These are phyloP conservation scores for Yponomeuta cagnagella DNA, from an alignment of 2,888 invertebrate genomes.

Conservation along the genomic window DNA sequence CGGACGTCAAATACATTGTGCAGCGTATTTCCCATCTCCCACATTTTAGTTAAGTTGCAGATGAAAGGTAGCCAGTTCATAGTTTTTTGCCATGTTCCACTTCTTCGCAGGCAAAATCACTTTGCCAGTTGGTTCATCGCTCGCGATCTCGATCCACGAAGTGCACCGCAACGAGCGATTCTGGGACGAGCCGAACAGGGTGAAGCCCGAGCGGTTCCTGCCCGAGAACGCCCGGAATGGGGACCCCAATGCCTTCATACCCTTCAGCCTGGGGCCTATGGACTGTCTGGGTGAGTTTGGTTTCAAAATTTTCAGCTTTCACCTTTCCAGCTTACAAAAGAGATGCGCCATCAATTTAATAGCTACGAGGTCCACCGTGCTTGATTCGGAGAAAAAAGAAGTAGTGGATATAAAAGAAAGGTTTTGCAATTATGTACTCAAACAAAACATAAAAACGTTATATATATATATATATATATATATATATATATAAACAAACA, in stretches of 20 bases:
- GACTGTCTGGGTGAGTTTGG: conserved; percentile 53
- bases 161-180: conserved; percentile 42
- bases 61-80: no score
- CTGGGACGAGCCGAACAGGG: conserved; percentile 50
- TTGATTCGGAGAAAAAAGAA: background rate
- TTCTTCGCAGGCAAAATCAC: conserved; percentile 41
- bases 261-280: conserved; percentile 61
- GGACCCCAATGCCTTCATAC: conserved; percentile 53
- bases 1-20: no score
- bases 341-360: background rate
- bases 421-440: background rate
- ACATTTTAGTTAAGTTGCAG: no score
- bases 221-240: conserved; percentile 47
- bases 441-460: background rate
- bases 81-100: no score
- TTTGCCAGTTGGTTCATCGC: conserved; percentile 49
- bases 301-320: background rate
- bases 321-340: background rate
- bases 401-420: background rate
- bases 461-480: no score
- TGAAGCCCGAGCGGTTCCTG: conserved; percentile 51
- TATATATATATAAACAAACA: no score
- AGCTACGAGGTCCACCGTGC: background rate
- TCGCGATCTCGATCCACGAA: conserved; percentile 50
- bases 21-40: no score